Evolutionary conservation across 2,888 invertebrate species (phyloP).

Genomic region (Microplitis deprimator): DNA sequence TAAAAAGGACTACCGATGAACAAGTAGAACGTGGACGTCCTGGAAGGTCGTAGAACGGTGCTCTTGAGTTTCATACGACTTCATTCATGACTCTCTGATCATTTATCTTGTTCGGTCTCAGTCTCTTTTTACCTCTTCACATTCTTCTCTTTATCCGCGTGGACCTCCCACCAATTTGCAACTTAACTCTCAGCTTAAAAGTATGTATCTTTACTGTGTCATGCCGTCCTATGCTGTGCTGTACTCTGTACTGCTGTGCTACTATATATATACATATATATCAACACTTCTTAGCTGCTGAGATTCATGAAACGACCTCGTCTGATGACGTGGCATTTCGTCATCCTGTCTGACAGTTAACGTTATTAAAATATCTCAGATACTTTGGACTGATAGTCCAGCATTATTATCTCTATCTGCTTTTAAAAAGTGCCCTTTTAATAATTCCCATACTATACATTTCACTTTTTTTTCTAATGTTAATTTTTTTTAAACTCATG

Average conservation of each 20-base stretch:
- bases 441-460: background rate
- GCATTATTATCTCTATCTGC: background rate
- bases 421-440: background rate
- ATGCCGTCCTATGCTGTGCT: constrained; percentile 5
- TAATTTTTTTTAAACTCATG: background rate
- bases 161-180: constrained; percentile 42
- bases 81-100: constrained; percentile 54
- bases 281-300: constrained; percentile 30
- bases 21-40: constrained; percentile 56
- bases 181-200: background rate
- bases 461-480: no score
- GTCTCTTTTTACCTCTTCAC: constrained; percentile 51
- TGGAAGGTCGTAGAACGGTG: constrained; percentile 35
- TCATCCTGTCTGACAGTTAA: constrained; percentile 55
- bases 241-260: background rate
- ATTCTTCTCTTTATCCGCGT: constrained; percentile 73
- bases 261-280: constrained; percentile 5
- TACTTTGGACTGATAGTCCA: constrained; percentile 11
- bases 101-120: constrained; percentile 35
- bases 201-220: constrained; percentile 4
- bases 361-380: constrained; percentile 50
- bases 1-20: constrained; percentile 41
- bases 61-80: constrained; percentile 50
- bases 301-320: constrained; percentile 57
- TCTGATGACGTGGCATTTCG: constrained; percentile 58